Conservation (phyloP, 92 coral and sea anemone species). For the Zoanthus solanderi region DNA sequence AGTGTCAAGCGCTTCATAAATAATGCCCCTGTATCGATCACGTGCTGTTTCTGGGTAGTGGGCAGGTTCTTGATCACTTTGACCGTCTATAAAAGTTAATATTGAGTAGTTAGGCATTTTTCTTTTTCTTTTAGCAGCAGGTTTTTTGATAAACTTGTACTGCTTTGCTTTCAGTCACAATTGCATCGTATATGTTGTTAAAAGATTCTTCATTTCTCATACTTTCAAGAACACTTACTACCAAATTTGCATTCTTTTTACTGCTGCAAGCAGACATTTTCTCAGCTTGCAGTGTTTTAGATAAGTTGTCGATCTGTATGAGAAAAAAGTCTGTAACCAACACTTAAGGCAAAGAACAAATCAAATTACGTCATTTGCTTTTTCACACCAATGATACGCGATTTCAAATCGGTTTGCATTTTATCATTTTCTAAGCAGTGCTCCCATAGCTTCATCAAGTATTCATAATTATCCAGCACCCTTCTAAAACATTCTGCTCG, state of each 20-base stretch:
- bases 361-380: slow-evolving; percentile 62
- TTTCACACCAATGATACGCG: slow-evolving; percentile 60
- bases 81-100: slow-evolving; percentile 6
- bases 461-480: slow-evolving; percentile 25
- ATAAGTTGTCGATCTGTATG: slow-evolving; percentile 36
- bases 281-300: slow-evolving; percentile 23
- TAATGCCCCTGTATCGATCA: slow-evolving; percentile 52
- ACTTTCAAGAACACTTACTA: slow-evolving; percentile 18
- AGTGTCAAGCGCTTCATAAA: slow-evolving; percentile 58
- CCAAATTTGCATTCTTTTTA: slow-evolving; percentile 27
- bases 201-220: slow-evolving; percentile 34
- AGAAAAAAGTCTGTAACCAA: slow-evolving; percentile 38
- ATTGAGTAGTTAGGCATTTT: slow-evolving; percentile 43
- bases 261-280: slow-evolving; percentile 30
- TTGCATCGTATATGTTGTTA: slow-evolving; percentile 29
- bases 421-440: slow-evolving; percentile 45
- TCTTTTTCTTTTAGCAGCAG: slow-evolving; percentile 58
- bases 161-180: slow-evolving; percentile 52
- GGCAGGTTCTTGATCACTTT: slow-evolving; percentile 44
- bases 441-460: slow-evolving; percentile 49
- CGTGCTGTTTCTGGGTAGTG: slow-evolving; percentile 61
- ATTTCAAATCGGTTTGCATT: slow-evolving; percentile 50
- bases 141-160: slow-evolving; percentile 54
- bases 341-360: slow-evolving; percentile 40
- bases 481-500: slow-evolving; percentile 16